A percentile compares a stretch with the other conserved stretches of the same genome.
Evolutionary conservation across 2,113 vertebrate genomes (phyloP).

Genomic region (Syrmaticus mikado): DNA sequence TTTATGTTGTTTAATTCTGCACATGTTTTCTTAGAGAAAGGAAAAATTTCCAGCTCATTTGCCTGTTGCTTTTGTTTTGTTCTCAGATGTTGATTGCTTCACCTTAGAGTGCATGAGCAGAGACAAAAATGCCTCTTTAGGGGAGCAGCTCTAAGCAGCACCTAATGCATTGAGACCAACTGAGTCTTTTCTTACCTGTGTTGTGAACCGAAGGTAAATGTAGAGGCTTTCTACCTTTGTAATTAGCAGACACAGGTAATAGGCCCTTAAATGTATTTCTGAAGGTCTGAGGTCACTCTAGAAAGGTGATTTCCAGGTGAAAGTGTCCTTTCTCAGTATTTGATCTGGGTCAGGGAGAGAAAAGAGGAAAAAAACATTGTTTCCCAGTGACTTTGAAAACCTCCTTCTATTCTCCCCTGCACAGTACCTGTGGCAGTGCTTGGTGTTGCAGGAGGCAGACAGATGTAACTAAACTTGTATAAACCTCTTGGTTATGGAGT

Average conservation of each 20-base stretch:
- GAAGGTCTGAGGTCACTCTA: background rate
- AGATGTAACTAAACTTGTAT: background rate
- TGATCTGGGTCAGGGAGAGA: background rate
- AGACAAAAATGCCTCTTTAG: fast-evolving
- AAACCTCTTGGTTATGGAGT: background rate
- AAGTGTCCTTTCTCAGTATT: background rate
- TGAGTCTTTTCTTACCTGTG: background rate
- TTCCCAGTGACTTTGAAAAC: background rate
- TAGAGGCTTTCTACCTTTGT: background rate
- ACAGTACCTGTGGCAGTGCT: background rate
- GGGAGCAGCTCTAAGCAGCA: background rate
- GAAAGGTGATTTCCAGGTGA: background rate
- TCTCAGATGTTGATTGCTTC: background rate
- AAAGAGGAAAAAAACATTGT: background rate
- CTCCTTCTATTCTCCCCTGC: background rate
- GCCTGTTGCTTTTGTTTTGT: background rate
- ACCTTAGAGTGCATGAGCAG: background rate
- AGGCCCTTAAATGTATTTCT: background rate
- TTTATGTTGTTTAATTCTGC: background rate
- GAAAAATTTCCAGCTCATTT: background rate
- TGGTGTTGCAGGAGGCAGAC: background rate
- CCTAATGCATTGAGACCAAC: background rate
- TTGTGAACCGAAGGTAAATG: background rate
- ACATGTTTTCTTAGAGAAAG: background rate
- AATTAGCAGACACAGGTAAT: background rate